Conservation (phyloP, 2,888 invertebrate species). For the Monopis laevigella region DNA sequence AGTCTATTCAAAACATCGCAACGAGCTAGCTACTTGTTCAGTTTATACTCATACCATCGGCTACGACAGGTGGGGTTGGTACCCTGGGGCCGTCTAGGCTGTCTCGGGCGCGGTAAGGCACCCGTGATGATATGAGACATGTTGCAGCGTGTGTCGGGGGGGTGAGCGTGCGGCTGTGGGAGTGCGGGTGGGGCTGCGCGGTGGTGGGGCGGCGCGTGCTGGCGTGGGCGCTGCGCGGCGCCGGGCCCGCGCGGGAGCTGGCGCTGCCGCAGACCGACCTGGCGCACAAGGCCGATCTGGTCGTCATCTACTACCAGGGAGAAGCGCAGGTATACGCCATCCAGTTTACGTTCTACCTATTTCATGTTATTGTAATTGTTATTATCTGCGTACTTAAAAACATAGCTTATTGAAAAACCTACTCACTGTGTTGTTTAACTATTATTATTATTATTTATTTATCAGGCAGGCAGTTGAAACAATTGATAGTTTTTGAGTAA, state of each 20-base stretch:
- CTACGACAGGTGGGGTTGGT: too few species aligned
- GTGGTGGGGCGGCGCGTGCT: constrained; percentile 86
- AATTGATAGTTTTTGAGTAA: too few species aligned
- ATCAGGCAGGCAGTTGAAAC: too few species aligned
- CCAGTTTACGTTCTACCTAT: not conserved
- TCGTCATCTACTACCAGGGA: constrained; percentile 71
- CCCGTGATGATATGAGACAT: too few species aligned
- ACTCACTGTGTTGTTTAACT: too few species aligned
- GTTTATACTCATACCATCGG: too few species aligned
- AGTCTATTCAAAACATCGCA: too few species aligned
- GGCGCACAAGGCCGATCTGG: constrained; percentile 87
- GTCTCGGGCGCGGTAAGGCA: too few species aligned
- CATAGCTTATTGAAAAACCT: not conserved
- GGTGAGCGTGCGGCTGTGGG: constrained; percentile 71
- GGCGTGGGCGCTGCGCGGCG: constrained; percentile 73
- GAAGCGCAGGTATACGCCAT: constrained; percentile 59
- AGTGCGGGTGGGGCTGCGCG: constrained; percentile 83
- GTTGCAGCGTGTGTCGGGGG: constrained; percentile 64
- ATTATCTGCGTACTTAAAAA: not conserved
- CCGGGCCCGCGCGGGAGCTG: constrained; percentile 80
- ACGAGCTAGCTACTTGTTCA: too few species aligned
- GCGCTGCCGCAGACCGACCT: constrained; percentile 91
- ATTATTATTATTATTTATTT: too few species aligned
- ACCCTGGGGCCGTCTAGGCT: too few species aligned
- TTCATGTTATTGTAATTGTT: not conserved